phyloP scores from a whole-genome alignment of 2,888 invertebrate species.

The Cheilosia urbana region DNA sequence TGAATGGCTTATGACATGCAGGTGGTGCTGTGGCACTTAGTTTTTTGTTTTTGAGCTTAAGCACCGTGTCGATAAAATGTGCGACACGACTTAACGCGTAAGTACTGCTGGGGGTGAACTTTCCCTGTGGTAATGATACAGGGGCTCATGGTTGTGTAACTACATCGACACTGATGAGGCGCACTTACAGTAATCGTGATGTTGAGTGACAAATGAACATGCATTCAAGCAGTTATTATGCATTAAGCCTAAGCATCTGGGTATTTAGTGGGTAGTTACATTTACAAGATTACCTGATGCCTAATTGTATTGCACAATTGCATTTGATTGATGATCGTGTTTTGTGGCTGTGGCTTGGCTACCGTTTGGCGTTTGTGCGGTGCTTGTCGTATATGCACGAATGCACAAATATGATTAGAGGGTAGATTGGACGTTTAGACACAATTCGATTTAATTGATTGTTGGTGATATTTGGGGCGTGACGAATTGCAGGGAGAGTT shows the following conservation, averaged over 20 bases:
- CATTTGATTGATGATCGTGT: constrained; percentile 48
- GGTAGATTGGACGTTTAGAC: neutral
- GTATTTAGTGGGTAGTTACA: constrained; percentile 50
- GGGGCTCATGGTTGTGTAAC: constrained; percentile 36
- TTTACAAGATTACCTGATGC: constrained; percentile 21
- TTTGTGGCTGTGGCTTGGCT: neutral
- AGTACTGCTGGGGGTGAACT: constrained; percentile 25
- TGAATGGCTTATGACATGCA: constrained; percentile 55
- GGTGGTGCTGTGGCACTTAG: constrained; percentile 19
- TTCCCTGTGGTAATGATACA: neutral
- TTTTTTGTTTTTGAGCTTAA: constrained; percentile 13
- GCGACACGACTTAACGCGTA: constrained; percentile 41
- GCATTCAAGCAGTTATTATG: constrained; percentile 7
- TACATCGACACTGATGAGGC: constrained; percentile 33
- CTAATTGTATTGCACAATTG: constrained; percentile 10
- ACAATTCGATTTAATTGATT: neutral
- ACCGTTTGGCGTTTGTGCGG: constrained; percentile 16
- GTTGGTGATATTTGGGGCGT: neutral
- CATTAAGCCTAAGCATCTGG: constrained; percentile 20
- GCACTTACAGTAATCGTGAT: neutral
- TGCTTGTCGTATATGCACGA: neutral
- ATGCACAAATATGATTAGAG: neutral
- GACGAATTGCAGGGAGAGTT: no score
- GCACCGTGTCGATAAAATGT: constrained; percentile 15
- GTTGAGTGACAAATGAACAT: constrained; percentile 39